Evolutionary conservation across 2,888 invertebrate genomes (phyloP).

Genomic region (Synanthedon myopaeformis): DNA sequence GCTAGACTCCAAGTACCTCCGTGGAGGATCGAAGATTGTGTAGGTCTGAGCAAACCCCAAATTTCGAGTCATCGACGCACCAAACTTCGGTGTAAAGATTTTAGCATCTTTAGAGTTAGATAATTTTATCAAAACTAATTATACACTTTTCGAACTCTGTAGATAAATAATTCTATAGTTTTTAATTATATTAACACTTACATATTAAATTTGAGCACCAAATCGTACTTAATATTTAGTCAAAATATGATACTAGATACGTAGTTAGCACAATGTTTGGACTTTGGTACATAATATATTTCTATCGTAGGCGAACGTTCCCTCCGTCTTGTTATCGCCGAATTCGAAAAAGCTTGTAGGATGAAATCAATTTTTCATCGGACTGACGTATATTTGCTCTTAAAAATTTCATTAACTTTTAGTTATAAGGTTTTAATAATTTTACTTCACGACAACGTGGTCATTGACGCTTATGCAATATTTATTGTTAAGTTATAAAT

Average conservation of each 20-base stretch:
- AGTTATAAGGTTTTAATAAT: slow-evolving; percentile 54
- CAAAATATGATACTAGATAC: slow-evolving; percentile 47
- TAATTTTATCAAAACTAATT: slow-evolving; percentile 34
- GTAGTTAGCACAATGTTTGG: slow-evolving; percentile 42
- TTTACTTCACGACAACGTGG: slow-evolving; percentile 51
- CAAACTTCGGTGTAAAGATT: not conserved
- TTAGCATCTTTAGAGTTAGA: slow-evolving; percentile 25
- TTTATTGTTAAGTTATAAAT: slow-evolving; percentile 64
- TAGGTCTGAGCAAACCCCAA: not conserved
- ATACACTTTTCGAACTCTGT: slow-evolving; percentile 52
- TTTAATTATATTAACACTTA: slow-evolving; percentile 56
- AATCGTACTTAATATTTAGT: slow-evolving; percentile 70
- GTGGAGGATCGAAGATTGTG: not conserved
- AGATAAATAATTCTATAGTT: slow-evolving; percentile 60
- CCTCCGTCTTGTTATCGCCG: slow-evolving; percentile 32
- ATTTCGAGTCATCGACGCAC: not conserved
- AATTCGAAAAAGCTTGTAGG: slow-evolving; percentile 37
- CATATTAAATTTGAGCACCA: slow-evolving; percentile 67
- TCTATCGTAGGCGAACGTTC: slow-evolving; percentile 31
- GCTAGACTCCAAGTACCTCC: not conserved
- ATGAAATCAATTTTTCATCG: slow-evolving; percentile 50
- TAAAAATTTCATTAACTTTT: slow-evolving; percentile 50
- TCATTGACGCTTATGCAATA: slow-evolving; percentile 62
- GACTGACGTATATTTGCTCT: slow-evolving; percentile 56
- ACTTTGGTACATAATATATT: slow-evolving; percentile 25